Conservation (phyloP, 1,140 invertebrate genomes). For the Panagrolaimus sp. region DNA sequence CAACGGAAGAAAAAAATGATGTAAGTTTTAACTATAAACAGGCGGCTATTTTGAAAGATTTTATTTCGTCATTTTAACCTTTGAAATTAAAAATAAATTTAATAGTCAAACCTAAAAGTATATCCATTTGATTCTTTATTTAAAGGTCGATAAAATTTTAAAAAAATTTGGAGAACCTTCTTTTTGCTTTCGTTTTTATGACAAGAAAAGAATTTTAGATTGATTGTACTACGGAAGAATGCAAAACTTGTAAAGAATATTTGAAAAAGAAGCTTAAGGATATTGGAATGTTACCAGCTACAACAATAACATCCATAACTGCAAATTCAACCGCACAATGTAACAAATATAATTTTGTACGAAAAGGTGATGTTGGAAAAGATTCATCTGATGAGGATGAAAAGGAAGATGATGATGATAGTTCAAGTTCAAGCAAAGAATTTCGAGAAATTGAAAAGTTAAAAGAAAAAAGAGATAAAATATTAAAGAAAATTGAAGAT, state of each 20-base stretch:
- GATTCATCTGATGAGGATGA: background rate
- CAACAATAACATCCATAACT: background rate
- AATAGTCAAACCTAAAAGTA: no score
- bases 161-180: no score
- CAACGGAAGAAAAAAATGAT: background rate
- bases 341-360: conserved; percentile 1
- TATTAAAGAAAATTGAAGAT: conserved; percentile 5
- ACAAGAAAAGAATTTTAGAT: background rate
- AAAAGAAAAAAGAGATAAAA: conserved; percentile 13
- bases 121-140: no score
- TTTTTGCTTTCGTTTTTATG: no score
- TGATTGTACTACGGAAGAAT: background rate
- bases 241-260: background rate
- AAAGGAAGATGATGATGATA: background rate
- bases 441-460: background rate
- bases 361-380: background rate
- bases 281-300: background rate
- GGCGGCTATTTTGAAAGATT: no score
- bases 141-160: no score
- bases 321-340: conserved; percentile 4
- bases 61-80: no score
- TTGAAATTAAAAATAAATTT: no score
- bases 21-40: background rate
- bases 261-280: background rate
- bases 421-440: background rate